Evolutionary conservation across 2,888 invertebrate genomes (phyloP).

Genomic region (Iphiclides podalirius): DNA sequence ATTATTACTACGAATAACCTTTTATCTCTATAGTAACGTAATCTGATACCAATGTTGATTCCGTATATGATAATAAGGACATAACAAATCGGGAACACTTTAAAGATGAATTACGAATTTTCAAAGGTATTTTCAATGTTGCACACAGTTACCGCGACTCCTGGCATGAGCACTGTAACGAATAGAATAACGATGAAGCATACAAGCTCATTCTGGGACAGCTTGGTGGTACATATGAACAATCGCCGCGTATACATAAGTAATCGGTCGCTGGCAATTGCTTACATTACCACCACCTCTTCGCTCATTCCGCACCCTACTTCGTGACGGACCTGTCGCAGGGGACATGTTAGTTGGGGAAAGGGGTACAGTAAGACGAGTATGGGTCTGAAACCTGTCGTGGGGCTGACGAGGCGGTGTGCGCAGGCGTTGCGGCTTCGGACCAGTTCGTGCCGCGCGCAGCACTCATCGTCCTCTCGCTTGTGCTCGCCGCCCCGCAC

Average conservation of each 20-base stretch:
- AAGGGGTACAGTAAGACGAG: constrained; percentile 27
- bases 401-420: constrained; percentile 53
- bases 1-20: background rate
- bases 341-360: background rate
- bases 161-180: constrained; percentile 22
- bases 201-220: constrained; percentile 19
- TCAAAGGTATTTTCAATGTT: constrained; percentile 17
- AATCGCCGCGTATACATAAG: background rate
- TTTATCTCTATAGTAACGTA: too few relatives aligned
- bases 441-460: constrained; percentile 57
- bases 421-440: constrained; percentile 71
- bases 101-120: too few relatives aligned
- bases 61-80: too few relatives aligned
- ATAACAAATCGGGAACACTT: too few relatives aligned
- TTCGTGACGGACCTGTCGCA: too few relatives aligned
- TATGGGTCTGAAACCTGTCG: constrained; percentile 26
- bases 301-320: constrained; percentile 18
- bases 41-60: too few relatives aligned
- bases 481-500: constrained; percentile 69
- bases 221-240: constrained; percentile 14
- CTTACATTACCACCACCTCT: constrained; percentile 10
- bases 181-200: constrained; percentile 2
- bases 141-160: constrained; percentile 4
- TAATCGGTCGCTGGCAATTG: background rate
- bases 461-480: constrained; percentile 62